These are phyloP conservation scores for Rhinichthys osculus DNA, from an alignment of 2,797 vertebrate genomes.

Conservation along the genomic window DNA sequence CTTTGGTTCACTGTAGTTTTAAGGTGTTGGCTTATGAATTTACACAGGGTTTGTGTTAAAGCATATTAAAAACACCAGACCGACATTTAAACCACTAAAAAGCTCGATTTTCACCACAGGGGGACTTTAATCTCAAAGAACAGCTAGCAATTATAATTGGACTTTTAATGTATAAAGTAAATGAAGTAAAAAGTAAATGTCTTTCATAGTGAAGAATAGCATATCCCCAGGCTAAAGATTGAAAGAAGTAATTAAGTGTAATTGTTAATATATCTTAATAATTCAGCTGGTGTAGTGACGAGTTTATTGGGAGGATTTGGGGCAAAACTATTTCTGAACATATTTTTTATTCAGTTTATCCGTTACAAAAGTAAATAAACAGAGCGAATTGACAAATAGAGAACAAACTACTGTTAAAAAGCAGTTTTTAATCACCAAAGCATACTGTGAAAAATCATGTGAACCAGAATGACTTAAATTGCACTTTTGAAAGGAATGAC, in stretches of 20 bases:
- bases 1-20: no score
- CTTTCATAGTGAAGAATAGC: neutral
- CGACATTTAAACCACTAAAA: no score
- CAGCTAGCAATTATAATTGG: no score
- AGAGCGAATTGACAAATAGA: neutral
- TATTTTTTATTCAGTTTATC: neutral
- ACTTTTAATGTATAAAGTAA: neutral
- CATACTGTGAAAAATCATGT: slow-evolving; percentile 14
- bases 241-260: neutral
- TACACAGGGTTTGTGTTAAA: no score
- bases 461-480: neutral
- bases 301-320: neutral
- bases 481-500: neutral
- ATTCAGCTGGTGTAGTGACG: neutral
- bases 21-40: no score
- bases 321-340: neutral
- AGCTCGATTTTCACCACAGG: no score
- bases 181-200: neutral
- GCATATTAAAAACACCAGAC: no score
- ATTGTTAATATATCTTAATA: neutral
- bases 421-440: neutral
- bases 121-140: no score
- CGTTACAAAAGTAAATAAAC: neutral
- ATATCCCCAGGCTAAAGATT: no score
- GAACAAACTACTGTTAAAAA: slow-evolving; percentile 3